Conservation (phyloP, 2,888 invertebrate genomes). For the Lycophotia porphyrea region DNA sequence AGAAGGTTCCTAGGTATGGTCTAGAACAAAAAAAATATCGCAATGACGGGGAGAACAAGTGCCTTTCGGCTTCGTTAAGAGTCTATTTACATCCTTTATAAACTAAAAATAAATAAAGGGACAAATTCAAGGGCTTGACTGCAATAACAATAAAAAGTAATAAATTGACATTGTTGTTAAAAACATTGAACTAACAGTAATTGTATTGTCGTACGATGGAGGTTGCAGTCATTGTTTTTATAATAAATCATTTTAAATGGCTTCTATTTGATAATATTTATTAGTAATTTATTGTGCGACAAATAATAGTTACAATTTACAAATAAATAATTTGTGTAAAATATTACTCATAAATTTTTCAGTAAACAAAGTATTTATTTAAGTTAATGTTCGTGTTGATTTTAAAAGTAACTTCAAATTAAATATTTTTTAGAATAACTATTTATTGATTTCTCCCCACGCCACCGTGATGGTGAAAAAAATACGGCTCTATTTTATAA, state of each 20-base stretch:
- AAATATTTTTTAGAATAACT: neutral
- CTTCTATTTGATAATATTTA: conserved; percentile 52
- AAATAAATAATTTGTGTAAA: conserved; percentile 24
- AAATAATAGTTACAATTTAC: conserved; percentile 4
- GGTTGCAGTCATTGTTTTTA: conserved; percentile 42
- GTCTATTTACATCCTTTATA: too few relatives aligned
- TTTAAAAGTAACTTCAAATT: neutral
- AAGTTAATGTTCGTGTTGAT: neutral
- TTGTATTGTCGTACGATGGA: conserved; percentile 23
- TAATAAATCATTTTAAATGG: conserved; percentile 54
- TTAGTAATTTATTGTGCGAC: conserved; percentile 25
- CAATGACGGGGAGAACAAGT: too few relatives aligned
- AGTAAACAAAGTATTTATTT: neutral
- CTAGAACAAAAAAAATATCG: too few relatives aligned
- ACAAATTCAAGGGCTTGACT: neutral
- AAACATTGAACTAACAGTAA: conserved; percentile 15
- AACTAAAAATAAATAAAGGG: neutral
- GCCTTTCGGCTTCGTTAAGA: too few relatives aligned
- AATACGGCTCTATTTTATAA: neutral
- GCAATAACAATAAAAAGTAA: conserved; percentile 20
- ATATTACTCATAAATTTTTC: neutral
- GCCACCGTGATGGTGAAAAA: neutral
- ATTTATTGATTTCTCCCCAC: neutral
- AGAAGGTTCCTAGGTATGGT: too few relatives aligned
- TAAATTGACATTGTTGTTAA: conserved; percentile 18